These are phyloP conservation scores for Parapristionchus giblindavisi DNA, from an alignment of 2,888 invertebrate species.

Conservation along the genomic window DNA sequence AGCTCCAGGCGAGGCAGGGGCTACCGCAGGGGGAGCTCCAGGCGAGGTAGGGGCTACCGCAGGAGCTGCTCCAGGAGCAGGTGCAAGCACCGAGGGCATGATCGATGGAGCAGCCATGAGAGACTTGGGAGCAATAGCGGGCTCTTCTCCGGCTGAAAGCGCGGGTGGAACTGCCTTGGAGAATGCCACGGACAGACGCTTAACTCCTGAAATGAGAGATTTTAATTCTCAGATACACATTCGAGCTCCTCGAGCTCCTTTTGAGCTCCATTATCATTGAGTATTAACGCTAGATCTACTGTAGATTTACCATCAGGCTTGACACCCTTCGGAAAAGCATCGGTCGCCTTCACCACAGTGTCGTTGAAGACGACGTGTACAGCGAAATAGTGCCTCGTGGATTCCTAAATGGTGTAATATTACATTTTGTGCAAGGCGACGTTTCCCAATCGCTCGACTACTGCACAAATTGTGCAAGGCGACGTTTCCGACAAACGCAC, in stretches of 20 bases:
- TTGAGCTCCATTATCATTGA: too few relatives aligned
- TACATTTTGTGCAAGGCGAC: too few relatives aligned
- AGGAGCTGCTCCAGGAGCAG: neutral
- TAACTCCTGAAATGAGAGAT: constrained; percentile 18
- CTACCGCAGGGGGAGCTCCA: neutral
- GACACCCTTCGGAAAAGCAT: constrained; percentile 8
- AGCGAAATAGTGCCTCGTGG: constrained; percentile 27
- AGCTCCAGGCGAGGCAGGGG: neutral
- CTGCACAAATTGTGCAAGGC: too few relatives aligned
- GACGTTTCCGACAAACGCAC: neutral
- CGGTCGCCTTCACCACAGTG: neutral
- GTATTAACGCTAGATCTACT: too few relatives aligned
- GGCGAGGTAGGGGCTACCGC: neutral
- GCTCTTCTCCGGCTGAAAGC: neutral
- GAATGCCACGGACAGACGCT: constrained; percentile 7
- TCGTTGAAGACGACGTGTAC: constrained; percentile 20
- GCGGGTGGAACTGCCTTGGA: constrained; percentile 12
- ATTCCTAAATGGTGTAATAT: too few relatives aligned
- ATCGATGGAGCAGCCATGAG: constrained; percentile 16
- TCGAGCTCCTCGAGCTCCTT: too few relatives aligned
- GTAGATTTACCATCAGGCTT: constrained; percentile 27
- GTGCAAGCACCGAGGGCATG: constrained; percentile 4
- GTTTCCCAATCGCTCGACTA: too few relatives aligned
- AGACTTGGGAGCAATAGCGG: neutral
- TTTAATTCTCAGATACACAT: neutral